These are phyloP conservation scores for Drosophila kokeensis DNA, from an alignment of 2,888 invertebrate genomes.

Conservation along the genomic window DNA sequence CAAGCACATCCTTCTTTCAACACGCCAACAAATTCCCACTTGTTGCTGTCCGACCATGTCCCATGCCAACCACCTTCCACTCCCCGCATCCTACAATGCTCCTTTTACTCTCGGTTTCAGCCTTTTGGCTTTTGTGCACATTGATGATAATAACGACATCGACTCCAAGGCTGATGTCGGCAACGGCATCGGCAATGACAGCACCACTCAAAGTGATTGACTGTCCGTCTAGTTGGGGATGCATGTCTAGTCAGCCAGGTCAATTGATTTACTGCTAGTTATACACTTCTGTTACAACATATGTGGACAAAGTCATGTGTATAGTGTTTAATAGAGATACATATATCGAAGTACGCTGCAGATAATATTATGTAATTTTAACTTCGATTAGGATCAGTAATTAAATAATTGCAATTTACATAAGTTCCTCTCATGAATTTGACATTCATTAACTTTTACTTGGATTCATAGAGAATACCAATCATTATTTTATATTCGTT, in stretches of 20 bases:
- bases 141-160: constrained; percentile 32
- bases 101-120: constrained; percentile 10
- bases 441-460: background rate
- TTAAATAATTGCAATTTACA: background rate
- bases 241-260: constrained; percentile 33
- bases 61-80: background rate
- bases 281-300: background rate
- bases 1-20: constrained; percentile 51
- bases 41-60: constrained; percentile 49
- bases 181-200: constrained; percentile 30
- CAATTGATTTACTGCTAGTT: constrained; percentile 51
- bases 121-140: constrained; percentile 39
- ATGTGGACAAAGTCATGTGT: background rate
- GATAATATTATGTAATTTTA: background rate
- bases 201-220: constrained; percentile 71
- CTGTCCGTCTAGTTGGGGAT: constrained; percentile 32
- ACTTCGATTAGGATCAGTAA: background rate
- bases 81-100: background rate
- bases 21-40: constrained; percentile 65
- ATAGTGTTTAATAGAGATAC: background rate
- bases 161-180: constrained; percentile 1
- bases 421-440: background rate
- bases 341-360: background rate
- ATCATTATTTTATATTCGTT: background rate
- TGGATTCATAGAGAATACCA: background rate